Evolutionary conservation across 2,113 vertebrate species (phyloP).

Genomic region (Leptodactylus fuscus): DNA sequence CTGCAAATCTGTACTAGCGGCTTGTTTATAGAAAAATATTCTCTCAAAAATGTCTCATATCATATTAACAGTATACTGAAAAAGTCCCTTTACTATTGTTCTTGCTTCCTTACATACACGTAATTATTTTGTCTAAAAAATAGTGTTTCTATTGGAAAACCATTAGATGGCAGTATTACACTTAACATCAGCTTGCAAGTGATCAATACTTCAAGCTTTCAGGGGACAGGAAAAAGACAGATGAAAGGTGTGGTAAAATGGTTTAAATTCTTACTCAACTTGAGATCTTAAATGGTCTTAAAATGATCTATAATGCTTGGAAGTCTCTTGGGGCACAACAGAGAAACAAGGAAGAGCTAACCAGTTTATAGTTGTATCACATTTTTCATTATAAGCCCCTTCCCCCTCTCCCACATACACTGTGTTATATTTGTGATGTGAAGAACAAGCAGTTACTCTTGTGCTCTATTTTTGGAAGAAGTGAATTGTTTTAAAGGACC

Average conservation of each 20-base stretch:
- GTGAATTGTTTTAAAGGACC: not conserved
- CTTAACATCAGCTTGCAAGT: not conserved
- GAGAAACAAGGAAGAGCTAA: slow-evolving; percentile 27
- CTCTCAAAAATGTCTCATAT: too few species aligned
- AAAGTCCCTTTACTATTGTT: too few species aligned
- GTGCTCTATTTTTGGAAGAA: not conserved
- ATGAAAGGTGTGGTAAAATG: slow-evolving; percentile 30
- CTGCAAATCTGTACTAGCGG: too few species aligned
- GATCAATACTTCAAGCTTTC: slow-evolving; percentile 32
- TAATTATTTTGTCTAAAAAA: not conserved
- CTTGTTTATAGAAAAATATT: too few species aligned
- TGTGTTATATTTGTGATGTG: not conserved
- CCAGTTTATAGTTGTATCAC: slow-evolving; percentile 29
- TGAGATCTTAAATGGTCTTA: slow-evolving; percentile 21
- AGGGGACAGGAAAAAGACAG: slow-evolving; percentile 24
- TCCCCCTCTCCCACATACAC: not conserved
- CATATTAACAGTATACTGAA: too few species aligned
- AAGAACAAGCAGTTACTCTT: not conserved
- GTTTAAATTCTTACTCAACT: slow-evolving; percentile 7
- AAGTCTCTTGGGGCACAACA: slow-evolving; percentile 27
- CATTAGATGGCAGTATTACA: slow-evolving; percentile 47
- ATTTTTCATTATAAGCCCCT: not conserved
- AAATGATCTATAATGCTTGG: slow-evolving; percentile 37
- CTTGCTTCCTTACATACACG: too few species aligned
- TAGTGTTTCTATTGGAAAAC: too few species aligned